Evolutionary conservation across 2,113 vertebrate genomes (phyloP).

Genomic region (Pitta sordida): DNA sequence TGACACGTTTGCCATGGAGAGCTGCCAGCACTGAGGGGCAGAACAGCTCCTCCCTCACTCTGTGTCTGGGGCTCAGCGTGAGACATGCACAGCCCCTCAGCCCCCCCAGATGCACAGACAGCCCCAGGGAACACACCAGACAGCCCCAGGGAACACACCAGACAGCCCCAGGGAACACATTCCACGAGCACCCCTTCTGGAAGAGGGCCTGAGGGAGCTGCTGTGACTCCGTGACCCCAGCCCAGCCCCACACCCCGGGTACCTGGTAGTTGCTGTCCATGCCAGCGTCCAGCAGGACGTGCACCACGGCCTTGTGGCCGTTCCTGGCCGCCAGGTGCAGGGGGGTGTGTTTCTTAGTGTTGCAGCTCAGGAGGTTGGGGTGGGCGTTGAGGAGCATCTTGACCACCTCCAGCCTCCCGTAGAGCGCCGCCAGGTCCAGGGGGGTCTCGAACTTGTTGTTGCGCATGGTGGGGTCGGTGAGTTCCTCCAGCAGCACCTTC

Average conservation of each 20-base stretch:
- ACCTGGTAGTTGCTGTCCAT: conserved; percentile 99
- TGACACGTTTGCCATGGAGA: neutral
- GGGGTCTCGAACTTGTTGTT: conserved; percentile 98
- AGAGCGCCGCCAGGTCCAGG: conserved; percentile 91
- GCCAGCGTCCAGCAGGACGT: conserved; percentile 89
- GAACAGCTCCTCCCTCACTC: neutral
- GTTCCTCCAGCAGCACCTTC: conserved; percentile 91
- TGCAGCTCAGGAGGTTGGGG: conserved; percentile 92
- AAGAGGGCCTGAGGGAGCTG: neutral
- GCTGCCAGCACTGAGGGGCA: neutral
- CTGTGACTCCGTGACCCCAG: neutral
- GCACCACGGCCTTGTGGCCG: conserved; percentile 90
- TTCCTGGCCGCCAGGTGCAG: conserved; percentile 94
- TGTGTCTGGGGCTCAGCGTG: neutral
- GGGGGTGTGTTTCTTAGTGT: conserved; percentile 94
- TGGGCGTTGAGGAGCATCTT: conserved; percentile 93
- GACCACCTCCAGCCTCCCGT: conserved; percentile 95
- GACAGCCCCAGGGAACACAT: neutral
- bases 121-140: no score
- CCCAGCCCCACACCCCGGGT: neutral
- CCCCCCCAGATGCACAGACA: neutral
- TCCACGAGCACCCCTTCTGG: fast-evolving
- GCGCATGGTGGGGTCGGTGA: conserved; percentile 97
- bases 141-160: neutral
- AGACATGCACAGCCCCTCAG: conserved; percentile 30